A percentile compares a stretch with the other conserved stretches of the same genome.
These are phyloP conservation scores for human DNA, from an alignment of 2,113 vertebrate species.

Conservation along the genomic window GRCh38 chr2:204760501-204761000, in stretches of 20 bases:
- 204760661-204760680: slow-evolving; percentile 43
- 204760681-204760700: not conserved
- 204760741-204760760: slow-evolving; percentile 4
- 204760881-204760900: not conserved
- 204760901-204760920: not conserved
- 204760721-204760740: not conserved
- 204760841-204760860: not conserved
- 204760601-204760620: slow-evolving; percentile 45
- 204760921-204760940: not conserved
- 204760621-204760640: slow-evolving; percentile 51
- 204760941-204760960: not conserved
- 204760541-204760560: slow-evolving; percentile 75
- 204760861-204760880: not conserved
- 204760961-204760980: not conserved
- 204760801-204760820: not conserved
- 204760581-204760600: slow-evolving; percentile 52
- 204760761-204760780: not conserved
- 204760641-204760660: not conserved
- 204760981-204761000: not conserved
- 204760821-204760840: not conserved
- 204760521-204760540: slow-evolving; percentile 60
- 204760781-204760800: not conserved
- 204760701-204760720: slow-evolving; percentile 2
- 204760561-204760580: slow-evolving; percentile 65
- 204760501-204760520: slow-evolving; percentile 60